Evolutionary conservation across 2,888 invertebrate species (phyloP).

Genomic region (Exocentrus adspersus): DNA sequence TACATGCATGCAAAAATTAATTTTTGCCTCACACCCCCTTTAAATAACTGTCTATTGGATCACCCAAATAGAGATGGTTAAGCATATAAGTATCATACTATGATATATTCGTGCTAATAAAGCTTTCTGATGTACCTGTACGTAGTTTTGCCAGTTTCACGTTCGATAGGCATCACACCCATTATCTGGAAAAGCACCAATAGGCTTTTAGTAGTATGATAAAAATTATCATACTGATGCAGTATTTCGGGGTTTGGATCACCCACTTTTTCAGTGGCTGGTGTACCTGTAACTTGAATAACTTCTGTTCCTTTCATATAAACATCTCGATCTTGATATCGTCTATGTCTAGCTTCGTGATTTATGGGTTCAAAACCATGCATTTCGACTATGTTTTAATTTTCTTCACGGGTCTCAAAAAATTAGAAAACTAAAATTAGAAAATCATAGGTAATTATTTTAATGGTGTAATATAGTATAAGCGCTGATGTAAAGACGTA

Average conservation of each 20-base stretch:
- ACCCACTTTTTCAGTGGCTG: slow-evolving; percentile 36
- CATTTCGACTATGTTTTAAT: slow-evolving; percentile 7
- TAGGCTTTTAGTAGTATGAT: slow-evolving; percentile 75
- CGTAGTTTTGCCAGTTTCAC: slow-evolving; percentile 66
- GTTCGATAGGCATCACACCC: slow-evolving; percentile 81
- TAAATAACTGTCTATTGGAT: too few relatives aligned
- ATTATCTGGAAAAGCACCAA: slow-evolving; percentile 78
- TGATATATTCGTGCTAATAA: neutral
- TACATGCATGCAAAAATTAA: too few relatives aligned
- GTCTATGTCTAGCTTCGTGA: slow-evolving; percentile 27
- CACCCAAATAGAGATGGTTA: too few relatives aligned
- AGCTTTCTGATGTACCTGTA: slow-evolving; percentile 53
- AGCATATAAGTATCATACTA: too few relatives aligned
- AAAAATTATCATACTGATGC: slow-evolving; percentile 76
- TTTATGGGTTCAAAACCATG: slow-evolving; percentile 29
- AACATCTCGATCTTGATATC: neutral
- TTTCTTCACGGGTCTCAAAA: too few relatives aligned
- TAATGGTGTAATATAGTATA: too few relatives aligned
- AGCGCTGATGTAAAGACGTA: too few relatives aligned
- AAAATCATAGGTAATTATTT: too few relatives aligned
- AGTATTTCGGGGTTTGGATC: slow-evolving; percentile 66
- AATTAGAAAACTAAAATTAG: too few relatives aligned
- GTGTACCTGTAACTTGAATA: slow-evolving; percentile 45
- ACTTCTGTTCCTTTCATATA: slow-evolving; percentile 37
- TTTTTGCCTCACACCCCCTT: too few relatives aligned